Conservation (phyloP, 2,888 invertebrate species). For the Amitus sp. region DNA sequence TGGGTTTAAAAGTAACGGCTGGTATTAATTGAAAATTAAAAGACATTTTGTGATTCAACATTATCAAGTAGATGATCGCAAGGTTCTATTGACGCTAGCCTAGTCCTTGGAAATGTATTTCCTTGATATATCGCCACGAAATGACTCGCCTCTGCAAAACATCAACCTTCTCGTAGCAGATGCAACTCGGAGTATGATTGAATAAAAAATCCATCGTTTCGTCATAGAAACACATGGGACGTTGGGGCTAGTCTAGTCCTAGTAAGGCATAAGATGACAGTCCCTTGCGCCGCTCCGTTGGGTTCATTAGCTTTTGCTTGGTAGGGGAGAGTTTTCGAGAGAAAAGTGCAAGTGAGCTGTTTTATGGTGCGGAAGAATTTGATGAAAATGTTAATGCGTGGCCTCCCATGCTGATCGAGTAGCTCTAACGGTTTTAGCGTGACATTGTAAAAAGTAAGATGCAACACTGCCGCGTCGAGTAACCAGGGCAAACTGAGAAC, state of each 20-base stretch:
- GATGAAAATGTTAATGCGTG: constrained; percentile 53
- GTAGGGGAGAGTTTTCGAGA: constrained; percentile 17
- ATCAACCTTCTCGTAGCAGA: too few species aligned
- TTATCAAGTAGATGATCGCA: too few species aligned
- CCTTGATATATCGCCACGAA: too few species aligned
- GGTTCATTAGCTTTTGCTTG: constrained; percentile 35
- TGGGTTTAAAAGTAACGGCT: too few species aligned
- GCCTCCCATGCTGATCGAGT: constrained; percentile 33
- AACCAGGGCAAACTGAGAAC: too few species aligned
- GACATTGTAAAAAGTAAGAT: constrained; percentile 23
- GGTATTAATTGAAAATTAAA: too few species aligned
- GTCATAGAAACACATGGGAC: constrained; percentile 26
- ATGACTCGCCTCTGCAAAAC: too few species aligned
- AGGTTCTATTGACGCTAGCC: too few species aligned
- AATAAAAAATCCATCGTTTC: constrained; percentile 51
- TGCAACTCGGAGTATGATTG: constrained; percentile 49
- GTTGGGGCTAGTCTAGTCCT: constrained; percentile 29
- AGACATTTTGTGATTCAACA: too few species aligned
- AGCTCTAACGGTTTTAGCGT: constrained; percentile 31
- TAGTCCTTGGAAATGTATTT: too few species aligned
- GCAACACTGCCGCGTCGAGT: constrained; percentile 8
- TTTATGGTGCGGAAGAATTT: constrained; percentile 52
- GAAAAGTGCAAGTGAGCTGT: constrained; percentile 43
- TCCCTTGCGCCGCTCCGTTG: constrained; percentile 31
- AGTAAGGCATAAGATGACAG: constrained; percentile 36